Percentiles rank a stretch among this genome's conserved stretches.
phyloP scores from a whole-genome alignment of 2,888 invertebrate species.

The Dryocosmus kuriphilus region DNA sequence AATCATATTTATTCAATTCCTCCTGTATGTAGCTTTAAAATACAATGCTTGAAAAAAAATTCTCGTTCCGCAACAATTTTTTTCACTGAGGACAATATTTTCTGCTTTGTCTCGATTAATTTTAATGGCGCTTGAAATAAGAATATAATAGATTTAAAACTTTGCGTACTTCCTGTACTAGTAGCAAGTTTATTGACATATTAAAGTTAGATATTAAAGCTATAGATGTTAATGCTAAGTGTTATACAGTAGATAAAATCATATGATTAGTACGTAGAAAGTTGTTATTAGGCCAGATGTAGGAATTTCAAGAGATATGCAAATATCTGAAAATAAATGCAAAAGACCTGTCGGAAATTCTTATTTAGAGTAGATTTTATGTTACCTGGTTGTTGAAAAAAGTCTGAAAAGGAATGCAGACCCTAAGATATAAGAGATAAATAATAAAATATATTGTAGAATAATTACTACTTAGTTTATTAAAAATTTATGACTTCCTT shows the following conservation, averaged over 20 bases:
- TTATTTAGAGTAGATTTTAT: conserved; percentile 10
- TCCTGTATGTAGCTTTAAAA: not conserved
- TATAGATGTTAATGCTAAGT: conserved; percentile 19
- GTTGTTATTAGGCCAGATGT: conserved; percentile 24
- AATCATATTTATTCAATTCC: conserved; percentile 29
- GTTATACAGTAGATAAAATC: conserved; percentile 21
- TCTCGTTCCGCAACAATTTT: not conserved
- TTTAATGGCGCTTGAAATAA: conserved; percentile 4
- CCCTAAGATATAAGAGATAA: not conserved
- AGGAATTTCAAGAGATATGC: not conserved
- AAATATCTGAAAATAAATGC: not conserved
- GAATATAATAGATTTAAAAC: not conserved
- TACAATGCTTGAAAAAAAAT: not conserved
- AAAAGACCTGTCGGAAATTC: not conserved
- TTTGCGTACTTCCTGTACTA: not conserved
- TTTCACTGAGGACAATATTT: not conserved
- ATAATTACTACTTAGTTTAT: not conserved
- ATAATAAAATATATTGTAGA: not conserved
- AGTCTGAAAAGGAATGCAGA: not conserved
- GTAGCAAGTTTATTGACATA: conserved; percentile 19
- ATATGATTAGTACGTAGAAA: conserved; percentile 15
- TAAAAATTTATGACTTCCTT: not conserved
- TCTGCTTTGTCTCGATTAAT: not conserved
- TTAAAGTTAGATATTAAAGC: conserved; percentile 13
- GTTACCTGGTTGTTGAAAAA: not conserved